Conservation (phyloP, 2,888 invertebrate species). For the Yponomeuta cagnagella region DNA sequence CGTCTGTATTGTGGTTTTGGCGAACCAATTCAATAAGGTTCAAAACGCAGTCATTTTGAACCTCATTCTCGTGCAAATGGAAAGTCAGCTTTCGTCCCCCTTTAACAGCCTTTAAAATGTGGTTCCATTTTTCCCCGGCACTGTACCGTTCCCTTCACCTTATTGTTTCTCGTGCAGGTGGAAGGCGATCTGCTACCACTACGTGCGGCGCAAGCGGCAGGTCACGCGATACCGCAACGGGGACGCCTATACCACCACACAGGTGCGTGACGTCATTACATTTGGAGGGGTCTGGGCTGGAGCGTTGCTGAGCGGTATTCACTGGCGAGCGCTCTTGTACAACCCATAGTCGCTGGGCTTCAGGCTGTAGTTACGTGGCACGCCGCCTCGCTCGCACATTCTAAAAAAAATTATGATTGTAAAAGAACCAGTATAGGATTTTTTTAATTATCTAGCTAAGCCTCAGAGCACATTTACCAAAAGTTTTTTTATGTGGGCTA, state of each 20-base stretch:
- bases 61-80: too few species aligned
- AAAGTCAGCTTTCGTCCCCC: too few species aligned
- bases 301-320: background rate
- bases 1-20: too few species aligned
- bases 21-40: too few species aligned
- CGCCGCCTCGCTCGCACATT: too few species aligned
- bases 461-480: too few species aligned
- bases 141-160: background rate
- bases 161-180: slow-evolving; percentile 65
- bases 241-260: slow-evolving; percentile 87
- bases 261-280: slow-evolving; percentile 62
- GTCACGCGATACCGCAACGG: slow-evolving; percentile 87
- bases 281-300: background rate
- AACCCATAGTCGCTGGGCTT: background rate
- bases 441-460: too few species aligned
- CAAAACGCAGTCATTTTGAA: too few species aligned
- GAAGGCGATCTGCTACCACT: slow-evolving; percentile 91
- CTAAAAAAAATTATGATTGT: too few species aligned
- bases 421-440: too few species aligned
- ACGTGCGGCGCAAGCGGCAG: slow-evolving; percentile 84
- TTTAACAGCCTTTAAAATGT: background rate
- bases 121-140: background rate
- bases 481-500: too few species aligned
- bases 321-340: background rate
- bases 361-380: too few species aligned